Percentiles rank a stretch among this genome's conserved stretches.
Evolutionary conservation across 2,113 vertebrate genomes (phyloP).

Genomic region (Porphyrio hochstetteri): DNA sequence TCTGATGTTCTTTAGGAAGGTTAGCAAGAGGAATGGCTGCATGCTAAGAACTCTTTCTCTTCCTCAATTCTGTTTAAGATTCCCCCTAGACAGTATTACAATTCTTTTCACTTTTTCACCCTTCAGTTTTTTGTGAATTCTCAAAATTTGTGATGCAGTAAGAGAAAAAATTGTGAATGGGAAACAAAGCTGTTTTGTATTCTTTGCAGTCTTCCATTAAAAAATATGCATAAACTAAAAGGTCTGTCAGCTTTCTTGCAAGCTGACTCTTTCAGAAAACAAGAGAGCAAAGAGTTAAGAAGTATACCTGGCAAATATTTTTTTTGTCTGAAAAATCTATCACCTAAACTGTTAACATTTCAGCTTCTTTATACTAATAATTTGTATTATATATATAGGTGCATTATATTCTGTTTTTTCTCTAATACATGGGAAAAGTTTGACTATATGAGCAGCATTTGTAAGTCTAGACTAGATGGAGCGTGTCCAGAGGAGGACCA

Average conservation of each 20-base stretch:
- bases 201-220: not conserved
- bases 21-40: not conserved
- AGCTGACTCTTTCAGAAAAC: not conserved
- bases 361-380: not conserved
- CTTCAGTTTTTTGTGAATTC: not conserved
- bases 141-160: not conserved
- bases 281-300: not conserved
- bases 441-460: not conserved
- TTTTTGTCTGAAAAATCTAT: not conserved
- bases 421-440: not conserved
- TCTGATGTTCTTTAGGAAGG: not conserved
- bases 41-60: not conserved
- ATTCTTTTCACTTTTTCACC: not conserved
- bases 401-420: not conserved
- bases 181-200: not conserved
- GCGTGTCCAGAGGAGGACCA: too few relatives aligned
- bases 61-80: not conserved
- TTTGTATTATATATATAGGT: not conserved
- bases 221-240: not conserved
- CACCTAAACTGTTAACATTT: not conserved
- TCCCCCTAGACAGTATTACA: not conserved
- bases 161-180: not conserved
- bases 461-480: not conserved
- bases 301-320: not conserved
- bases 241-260: not conserved